Evolutionary conservation across 2,113 vertebrate species (phyloP).

Genomic region (Crotalus horridus): DNA sequence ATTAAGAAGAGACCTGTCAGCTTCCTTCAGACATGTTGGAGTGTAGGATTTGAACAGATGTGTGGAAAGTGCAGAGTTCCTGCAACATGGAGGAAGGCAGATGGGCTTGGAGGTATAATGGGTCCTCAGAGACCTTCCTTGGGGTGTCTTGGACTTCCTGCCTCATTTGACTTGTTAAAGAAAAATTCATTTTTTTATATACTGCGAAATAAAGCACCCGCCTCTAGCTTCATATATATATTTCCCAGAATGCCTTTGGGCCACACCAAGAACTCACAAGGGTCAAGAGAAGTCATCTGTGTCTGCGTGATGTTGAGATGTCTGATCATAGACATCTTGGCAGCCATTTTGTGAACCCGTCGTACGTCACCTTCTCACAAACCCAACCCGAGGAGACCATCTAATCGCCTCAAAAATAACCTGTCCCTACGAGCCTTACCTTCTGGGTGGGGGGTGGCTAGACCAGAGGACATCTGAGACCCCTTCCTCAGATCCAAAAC

Average conservation of each 20-base stretch:
- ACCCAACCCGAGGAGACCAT: neutral
- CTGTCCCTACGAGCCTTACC: neutral
- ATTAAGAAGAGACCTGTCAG: neutral
- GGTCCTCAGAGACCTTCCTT: neutral
- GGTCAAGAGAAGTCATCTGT: neutral
- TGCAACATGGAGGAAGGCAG: neutral
- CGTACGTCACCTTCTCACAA: neutral
- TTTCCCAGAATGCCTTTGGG: neutral
- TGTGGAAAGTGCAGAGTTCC: neutral
- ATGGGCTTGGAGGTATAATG: neutral
- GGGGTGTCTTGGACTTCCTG: neutral
- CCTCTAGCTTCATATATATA: neutral
- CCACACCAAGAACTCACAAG: neutral
- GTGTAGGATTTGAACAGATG: neutral
- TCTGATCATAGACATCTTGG: neutral
- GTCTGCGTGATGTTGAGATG: neutral
- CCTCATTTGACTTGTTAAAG: neutral
- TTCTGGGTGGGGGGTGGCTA: neutral
- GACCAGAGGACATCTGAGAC: neutral
- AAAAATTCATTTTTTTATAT: neutral
- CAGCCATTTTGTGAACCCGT: neutral
- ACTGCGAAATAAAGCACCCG: neutral
- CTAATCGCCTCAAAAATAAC: neutral
- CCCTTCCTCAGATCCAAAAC: constrained; percentile 15
- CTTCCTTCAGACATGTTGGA: neutral